Evolutionary conservation across 92 coral and sea anemone species (phyloP), one percentile per base, ranked within the genome.

Genomic region (Bergia puertoricense): DNA sequence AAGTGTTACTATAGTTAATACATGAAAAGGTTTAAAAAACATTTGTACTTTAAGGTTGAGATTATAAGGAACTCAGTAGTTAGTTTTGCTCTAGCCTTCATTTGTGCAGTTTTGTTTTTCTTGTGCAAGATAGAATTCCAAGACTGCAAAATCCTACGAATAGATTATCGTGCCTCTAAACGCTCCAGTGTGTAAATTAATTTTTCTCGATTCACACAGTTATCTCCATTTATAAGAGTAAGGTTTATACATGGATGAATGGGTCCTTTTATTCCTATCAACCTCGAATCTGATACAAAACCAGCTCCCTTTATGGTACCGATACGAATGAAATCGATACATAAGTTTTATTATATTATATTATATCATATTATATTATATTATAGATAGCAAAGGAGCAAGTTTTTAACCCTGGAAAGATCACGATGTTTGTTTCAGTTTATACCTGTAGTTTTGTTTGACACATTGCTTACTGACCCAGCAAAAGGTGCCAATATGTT

Each of bases 391-490:
- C 16, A 46, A 54, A 11, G 11, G 18, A 54, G 59, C 59, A 54
- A 13, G 15, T 10, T 46, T 48, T 15, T 14, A 30, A 78, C 66
- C 51, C 36, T 80, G 44, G n/a, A 44, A 40, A 45, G 43, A 30
- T 11, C 42, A n/a, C 43, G 3, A 30, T 5, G 38, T 14, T 37
- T 11, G 54, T 45, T 45, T 30, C 41, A 42, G 50, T 23, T 30
- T 30, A 30, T 71, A 84, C 87, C 87, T 71, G 87, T 79, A 84
- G 65, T 69, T 69, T 68, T 84, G 68, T 84, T 84, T 84, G 87
- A 46, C 67, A 84, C 48, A 56, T 83, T 71, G 79, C 66, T 42
- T 48, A 50, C 79, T 84, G 87, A 69, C 87, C 87, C 78, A 40
- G 78, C 78, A 84, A 16, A 69, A 22, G 1, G 87, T 66, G 74